These are phyloP conservation scores for Cecropterus lyciades DNA, from an alignment of 1,140 invertebrate genomes.

Conservation along the genomic window DNA sequence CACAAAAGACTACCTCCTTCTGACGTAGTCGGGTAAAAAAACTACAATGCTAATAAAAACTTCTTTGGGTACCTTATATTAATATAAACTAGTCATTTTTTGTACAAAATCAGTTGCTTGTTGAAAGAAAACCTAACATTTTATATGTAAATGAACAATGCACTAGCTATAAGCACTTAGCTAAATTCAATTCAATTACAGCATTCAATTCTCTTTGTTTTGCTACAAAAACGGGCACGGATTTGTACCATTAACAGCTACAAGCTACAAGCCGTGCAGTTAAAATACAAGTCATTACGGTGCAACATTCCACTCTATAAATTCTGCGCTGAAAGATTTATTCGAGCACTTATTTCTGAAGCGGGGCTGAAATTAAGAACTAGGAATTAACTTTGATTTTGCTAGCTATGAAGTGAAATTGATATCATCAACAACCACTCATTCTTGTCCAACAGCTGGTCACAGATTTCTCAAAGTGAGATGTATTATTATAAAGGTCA, in stretches of 20 bases:
- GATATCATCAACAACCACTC: too few relatives aligned
- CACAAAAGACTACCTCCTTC: too few relatives aligned
- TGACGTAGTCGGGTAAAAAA: too few relatives aligned
- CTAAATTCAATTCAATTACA: background rate
- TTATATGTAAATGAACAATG: too few relatives aligned
- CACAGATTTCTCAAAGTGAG: too few relatives aligned
- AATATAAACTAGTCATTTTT: too few relatives aligned
- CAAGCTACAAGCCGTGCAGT: slow-evolving; percentile 6
- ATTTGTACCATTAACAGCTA: slow-evolving; percentile 17
- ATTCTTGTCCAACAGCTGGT: too few relatives aligned
- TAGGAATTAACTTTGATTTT: background rate
- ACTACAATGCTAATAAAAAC: too few relatives aligned
- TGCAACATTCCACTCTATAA: slow-evolving; percentile 27
- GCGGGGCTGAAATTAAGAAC: slow-evolving; percentile 16
- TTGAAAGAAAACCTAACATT: too few relatives aligned
- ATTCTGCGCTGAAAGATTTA: slow-evolving; percentile 28
- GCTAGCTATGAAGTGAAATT: background rate
- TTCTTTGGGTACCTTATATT: too few relatives aligned
- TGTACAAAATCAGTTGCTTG: too few relatives aligned
- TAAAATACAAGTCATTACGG: slow-evolving; percentile 18
- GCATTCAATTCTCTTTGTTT: slow-evolving; percentile 1
- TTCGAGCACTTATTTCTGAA: slow-evolving; percentile 21
- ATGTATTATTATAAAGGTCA: too few relatives aligned
- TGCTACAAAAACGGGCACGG: slow-evolving; percentile 9
- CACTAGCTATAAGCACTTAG: background rate